These are phyloP conservation scores for Pelmatolapia mariae DNA, from an alignment of 2,113 vertebrate species.

Conservation along the genomic window DNA sequence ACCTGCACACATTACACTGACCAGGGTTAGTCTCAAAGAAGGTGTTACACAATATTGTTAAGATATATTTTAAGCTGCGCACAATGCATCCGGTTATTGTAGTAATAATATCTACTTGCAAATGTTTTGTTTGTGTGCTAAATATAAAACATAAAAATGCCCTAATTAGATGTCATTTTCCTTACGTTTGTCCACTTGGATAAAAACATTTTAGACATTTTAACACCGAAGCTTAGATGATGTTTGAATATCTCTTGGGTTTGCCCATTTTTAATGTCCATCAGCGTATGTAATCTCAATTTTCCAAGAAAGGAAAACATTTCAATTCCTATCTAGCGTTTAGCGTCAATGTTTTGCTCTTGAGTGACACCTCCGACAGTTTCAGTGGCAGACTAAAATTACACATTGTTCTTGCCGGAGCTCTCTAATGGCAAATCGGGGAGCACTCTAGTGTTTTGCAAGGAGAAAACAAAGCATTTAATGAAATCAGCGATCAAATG, in stretches of 20 bases:
- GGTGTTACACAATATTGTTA: not conserved
- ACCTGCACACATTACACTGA: not conserved
- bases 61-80: not conserved
- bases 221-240: not conserved
- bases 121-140: not conserved
- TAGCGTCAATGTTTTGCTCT: not conserved
- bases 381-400: slow-evolving; percentile 38
- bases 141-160: not conserved
- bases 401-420: slow-evolving; percentile 18
- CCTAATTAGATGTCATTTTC: not conserved
- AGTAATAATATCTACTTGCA: not conserved
- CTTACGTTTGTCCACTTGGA: not conserved
- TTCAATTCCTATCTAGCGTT: not conserved
- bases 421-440: slow-evolving; percentile 35
- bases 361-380: slow-evolving; percentile 25
- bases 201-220: not conserved
- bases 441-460: slow-evolving; percentile 11
- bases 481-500: slow-evolving; percentile 42
- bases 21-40: not conserved
- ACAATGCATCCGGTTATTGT: not conserved
- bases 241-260: not conserved
- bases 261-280: not conserved
- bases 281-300: not conserved
- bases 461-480: slow-evolving; percentile 27
- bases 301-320: not conserved